phyloP scores from a whole-genome alignment of 2,113 vertebrate species.

The Embiotoca jacksoni region DNA sequence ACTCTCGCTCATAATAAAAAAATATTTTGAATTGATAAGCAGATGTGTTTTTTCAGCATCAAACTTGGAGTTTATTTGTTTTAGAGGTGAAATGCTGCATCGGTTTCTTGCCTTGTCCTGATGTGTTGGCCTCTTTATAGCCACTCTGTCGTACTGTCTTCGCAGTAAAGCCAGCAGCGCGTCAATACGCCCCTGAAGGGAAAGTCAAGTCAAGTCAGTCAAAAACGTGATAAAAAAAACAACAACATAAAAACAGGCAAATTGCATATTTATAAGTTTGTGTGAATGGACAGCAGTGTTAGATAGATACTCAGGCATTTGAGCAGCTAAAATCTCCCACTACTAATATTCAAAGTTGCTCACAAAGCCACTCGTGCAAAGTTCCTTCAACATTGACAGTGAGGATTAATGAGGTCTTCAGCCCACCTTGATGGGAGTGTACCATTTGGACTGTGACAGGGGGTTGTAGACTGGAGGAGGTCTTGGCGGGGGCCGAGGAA shows the following conservation, averaged over 20 bases:
- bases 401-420: not conserved
- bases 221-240: not conserved
- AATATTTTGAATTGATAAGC: not conserved
- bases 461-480: conserved; percentile 83
- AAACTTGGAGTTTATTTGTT: not conserved
- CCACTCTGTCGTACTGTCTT: conserved; percentile 93
- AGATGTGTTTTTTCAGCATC: not conserved
- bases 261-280: not conserved
- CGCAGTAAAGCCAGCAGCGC: conserved; percentile 91
- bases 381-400: no score
- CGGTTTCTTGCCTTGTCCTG: conserved; percentile 89
- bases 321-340: not conserved
- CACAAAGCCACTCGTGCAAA: no score
- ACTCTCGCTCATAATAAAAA: not conserved
- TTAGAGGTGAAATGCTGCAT: not conserved
- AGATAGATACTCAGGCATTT: not conserved
- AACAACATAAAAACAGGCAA: not conserved
- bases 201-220: not conserved
- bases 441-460: conserved; percentile 90
- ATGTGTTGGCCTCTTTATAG: conserved; percentile 94
- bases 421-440: conserved; percentile 95
- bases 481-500: conserved; percentile 82
- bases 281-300: not conserved
- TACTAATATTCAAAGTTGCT: no score
- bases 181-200: conserved; percentile 91